These are phyloP conservation scores for Andrena marginata DNA, from an alignment of 2,888 invertebrate species.

Conservation along the genomic window DNA sequence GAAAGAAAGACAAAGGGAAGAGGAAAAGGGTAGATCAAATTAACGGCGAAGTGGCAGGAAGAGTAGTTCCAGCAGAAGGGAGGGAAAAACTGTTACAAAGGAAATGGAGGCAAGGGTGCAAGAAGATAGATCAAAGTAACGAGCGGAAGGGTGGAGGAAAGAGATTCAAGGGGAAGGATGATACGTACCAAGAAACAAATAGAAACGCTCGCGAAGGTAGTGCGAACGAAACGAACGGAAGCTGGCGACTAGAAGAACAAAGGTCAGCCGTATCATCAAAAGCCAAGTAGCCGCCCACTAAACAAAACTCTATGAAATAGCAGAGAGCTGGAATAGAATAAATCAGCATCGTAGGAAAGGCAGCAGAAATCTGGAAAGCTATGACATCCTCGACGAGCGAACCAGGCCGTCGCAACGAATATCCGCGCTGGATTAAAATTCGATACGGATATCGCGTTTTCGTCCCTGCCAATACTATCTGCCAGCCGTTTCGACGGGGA, in stretches of 20 bases:
- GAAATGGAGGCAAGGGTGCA: conserved; percentile 21
- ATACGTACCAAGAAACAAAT: neutral
- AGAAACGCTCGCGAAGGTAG: neutral
- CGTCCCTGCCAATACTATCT: conserved; percentile 43
- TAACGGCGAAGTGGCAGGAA: conserved; percentile 11
- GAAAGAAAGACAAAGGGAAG: conserved; percentile 20
- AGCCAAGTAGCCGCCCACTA: too few relatives aligned
- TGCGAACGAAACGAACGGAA: neutral
- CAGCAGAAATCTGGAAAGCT: neutral
- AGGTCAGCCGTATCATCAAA: too few relatives aligned
- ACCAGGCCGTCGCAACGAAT: neutral
- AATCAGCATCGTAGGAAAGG: neutral
- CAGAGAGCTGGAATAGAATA: too few relatives aligned
- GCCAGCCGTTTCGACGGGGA: conserved; percentile 27
- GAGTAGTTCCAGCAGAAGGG: conserved; percentile 4
- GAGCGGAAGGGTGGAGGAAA: neutral
- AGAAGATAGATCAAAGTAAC: conserved; percentile 34
- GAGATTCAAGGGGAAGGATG: neutral
- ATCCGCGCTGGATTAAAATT: conserved; percentile 41
- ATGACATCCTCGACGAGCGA: neutral
- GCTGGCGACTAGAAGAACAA: too few relatives aligned
- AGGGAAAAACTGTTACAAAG: conserved; percentile 12
- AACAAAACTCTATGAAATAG: too few relatives aligned
- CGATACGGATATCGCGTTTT: conserved; percentile 44
- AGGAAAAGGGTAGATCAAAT: conserved; percentile 6